Conservation (phyloP, 2,888 invertebrate genomes). For the Strigamia crassipes region DNA sequence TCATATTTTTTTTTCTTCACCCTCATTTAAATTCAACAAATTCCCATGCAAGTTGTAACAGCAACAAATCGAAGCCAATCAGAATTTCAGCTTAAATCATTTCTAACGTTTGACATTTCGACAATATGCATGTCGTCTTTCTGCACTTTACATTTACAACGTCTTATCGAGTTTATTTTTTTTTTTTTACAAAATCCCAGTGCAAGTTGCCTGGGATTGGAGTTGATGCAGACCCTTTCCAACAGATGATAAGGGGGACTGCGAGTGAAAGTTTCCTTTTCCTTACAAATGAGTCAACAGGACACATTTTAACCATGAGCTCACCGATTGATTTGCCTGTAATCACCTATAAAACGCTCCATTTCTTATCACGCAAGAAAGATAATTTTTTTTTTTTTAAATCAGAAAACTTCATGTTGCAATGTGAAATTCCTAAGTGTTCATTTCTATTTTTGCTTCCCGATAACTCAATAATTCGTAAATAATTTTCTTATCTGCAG, state of each 20-base stretch:
- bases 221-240: conserved; percentile 36
- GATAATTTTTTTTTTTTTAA: background rate
- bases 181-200: background rate
- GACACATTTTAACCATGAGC: conserved; percentile 36
- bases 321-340: conserved; percentile 18
- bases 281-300: conserved; percentile 39
- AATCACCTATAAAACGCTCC: background rate
- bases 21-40: background rate
- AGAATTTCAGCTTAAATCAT: background rate
- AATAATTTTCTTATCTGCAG: background rate
- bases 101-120: conserved; percentile 8
- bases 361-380: background rate
- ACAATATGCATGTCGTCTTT: background rate
- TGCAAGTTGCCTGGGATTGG: conserved; percentile 29
- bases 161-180: background rate
- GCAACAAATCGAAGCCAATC: background rate
- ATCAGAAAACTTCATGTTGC: background rate
- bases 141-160: background rate
- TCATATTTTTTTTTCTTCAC: background rate
- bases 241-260: background rate
- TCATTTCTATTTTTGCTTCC: background rate
- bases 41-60: background rate
- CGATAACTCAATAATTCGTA: background rate
- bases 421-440: background rate
- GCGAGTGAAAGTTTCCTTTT: conserved; percentile 10